phyloP scores from a whole-genome alignment of 2,797 vertebrate species.

The Sebastes taczanowskii region DNA sequence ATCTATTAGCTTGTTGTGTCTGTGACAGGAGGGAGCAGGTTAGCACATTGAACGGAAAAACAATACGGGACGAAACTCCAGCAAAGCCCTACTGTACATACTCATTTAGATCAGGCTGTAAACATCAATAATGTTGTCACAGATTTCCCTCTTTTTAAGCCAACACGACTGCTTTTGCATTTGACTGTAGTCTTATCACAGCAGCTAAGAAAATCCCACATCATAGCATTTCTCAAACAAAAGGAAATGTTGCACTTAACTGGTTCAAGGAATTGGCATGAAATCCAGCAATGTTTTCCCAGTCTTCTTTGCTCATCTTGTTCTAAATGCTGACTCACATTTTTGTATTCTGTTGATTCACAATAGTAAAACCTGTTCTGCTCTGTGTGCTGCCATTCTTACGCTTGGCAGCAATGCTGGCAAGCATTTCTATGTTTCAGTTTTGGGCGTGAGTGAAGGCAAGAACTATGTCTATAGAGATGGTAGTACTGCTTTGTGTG shows the following conservation, averaged over 20 bases:
- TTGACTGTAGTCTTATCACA: constrained; percentile 33
- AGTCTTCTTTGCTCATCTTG: constrained; percentile 19
- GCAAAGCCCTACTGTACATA: constrained; percentile 12
- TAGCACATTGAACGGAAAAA: constrained; percentile 1
- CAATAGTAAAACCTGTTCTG: constrained; percentile 14
- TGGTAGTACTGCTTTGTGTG: not conserved
- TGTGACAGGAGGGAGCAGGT: constrained; percentile 27
- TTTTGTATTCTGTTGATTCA: constrained; percentile 33
- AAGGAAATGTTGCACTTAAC: constrained; percentile 48
- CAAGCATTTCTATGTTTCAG: not conserved
- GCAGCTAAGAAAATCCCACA: constrained; percentile 41
- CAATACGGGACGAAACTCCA: constrained; percentile 1
- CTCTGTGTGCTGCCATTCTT: not conserved
- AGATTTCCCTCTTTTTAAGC: constrained; percentile 16
- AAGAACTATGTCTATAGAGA: not conserved
- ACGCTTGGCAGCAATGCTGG: constrained; percentile 7
- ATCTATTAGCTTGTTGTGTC: constrained; percentile 50
- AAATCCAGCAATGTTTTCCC: constrained; percentile 39
- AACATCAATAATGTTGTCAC: constrained; percentile 39
- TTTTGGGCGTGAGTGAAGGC: not conserved
- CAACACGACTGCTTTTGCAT: constrained; percentile 23
- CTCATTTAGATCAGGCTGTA: constrained; percentile 32
- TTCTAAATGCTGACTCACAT: constrained; percentile 7
- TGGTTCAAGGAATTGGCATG: constrained; percentile 54
- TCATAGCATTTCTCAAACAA: constrained; percentile 44